phyloP scores from a whole-genome alignment of 1,140 invertebrate species.

The Homalodisca vitripennis region DNA sequence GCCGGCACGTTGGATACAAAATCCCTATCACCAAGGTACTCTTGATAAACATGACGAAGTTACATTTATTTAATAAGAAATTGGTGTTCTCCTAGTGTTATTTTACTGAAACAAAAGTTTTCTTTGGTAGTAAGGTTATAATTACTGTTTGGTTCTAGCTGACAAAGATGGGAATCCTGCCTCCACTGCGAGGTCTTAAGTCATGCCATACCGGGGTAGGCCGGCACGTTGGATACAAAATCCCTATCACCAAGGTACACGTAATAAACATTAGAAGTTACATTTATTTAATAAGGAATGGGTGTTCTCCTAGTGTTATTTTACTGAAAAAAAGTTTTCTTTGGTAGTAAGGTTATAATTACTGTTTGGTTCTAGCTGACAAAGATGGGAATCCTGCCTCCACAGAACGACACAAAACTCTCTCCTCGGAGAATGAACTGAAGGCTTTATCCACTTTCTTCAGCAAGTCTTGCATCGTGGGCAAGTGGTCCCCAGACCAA shows the following conservation, averaged over 20 bases:
- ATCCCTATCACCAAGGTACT: conserved; percentile 50
- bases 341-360: too few species aligned
- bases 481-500: conserved; percentile 72
- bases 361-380: conserved; percentile 61
- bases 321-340: too few species aligned
- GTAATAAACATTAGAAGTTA: too few species aligned
- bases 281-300: too few species aligned
- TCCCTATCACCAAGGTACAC: conserved; percentile 49
- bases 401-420: conserved; percentile 62
- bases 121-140: too few species aligned
- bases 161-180: conserved; percentile 63
- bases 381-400: conserved; percentile 62
- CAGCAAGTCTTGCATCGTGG: conserved; percentile 72
- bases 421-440: conserved; percentile 75
- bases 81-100: too few species aligned
- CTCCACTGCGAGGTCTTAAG: conserved; percentile 63
- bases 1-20: conserved; percentile 77
- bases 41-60: background rate
- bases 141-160: conserved; percentile 57
- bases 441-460: conserved; percentile 71
- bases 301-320: too few species aligned
- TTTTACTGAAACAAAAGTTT: too few species aligned
- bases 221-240: conserved; percentile 75
- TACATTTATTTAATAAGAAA: too few species aligned
- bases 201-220: conserved; percentile 80